Evolutionary conservation across 2,797 vertebrate genomes (phyloP).

Genomic region (Fistularia commersonii): DNA sequence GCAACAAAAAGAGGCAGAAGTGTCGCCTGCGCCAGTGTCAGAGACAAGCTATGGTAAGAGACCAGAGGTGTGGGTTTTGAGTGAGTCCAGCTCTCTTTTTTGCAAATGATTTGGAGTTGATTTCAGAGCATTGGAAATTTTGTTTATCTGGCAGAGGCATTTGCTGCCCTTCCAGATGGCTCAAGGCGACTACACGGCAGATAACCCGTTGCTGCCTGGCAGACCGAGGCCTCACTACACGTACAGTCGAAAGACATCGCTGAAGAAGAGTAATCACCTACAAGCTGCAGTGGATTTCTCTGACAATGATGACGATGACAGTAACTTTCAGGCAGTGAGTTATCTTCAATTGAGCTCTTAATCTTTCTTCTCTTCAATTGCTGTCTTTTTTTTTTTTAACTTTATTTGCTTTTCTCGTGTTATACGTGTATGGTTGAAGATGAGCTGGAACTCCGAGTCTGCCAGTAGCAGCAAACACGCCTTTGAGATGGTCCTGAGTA

Average conservation of each 20-base stretch:
- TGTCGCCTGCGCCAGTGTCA: conserved; percentile 88
- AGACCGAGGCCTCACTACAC: conserved; percentile 62
- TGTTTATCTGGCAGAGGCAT: conserved; percentile 67
- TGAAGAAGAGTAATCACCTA: conserved; percentile 36
- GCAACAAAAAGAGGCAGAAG: conserved; percentile 90
- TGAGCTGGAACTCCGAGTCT: conserved; percentile 35
- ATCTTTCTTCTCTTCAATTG: neutral
- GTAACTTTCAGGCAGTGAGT: conserved; percentile 49
- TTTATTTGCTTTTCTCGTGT: neutral
- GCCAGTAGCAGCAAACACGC: conserved; percentile 24
- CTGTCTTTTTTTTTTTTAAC: too few species aligned
- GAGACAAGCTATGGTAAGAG: conserved; percentile 82
- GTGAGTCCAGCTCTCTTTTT: too few species aligned
- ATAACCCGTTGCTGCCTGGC: conserved; percentile 34
- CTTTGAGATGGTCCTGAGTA: conserved; percentile 35
- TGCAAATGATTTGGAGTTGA: neutral
- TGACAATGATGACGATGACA: conserved; percentile 68
- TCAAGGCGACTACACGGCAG: conserved; percentile 42
- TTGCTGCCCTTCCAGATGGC: conserved; percentile 72
- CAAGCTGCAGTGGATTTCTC: conserved; percentile 45
- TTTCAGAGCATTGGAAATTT: neutral
- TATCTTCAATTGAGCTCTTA: neutral
- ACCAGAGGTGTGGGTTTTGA: neutral
- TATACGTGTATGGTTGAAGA: conserved; percentile 18
- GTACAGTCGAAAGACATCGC: conserved; percentile 57